A percentile compares a stretch with the other conserved stretches of the same genome.
Conservation (phyloP, 2,797 vertebrate genomes). For the Mergus octosetaceus region DNA sequence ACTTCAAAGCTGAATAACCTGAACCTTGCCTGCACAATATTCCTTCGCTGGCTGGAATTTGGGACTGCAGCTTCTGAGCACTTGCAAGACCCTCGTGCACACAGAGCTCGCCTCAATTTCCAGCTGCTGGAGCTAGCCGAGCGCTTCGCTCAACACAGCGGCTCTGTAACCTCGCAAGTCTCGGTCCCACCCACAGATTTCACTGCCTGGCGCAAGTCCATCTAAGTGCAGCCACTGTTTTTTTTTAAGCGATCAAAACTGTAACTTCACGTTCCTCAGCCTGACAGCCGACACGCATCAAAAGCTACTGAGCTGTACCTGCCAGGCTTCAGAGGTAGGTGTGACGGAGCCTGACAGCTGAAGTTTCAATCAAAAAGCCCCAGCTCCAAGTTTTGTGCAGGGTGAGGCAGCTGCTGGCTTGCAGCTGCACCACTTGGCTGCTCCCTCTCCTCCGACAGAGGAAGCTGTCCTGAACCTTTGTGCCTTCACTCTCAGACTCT, state of each 20-base stretch:
- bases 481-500: not conserved
- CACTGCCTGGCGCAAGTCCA: rapidly evolving
- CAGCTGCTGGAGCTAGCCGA: not conserved
- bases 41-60: not conserved
- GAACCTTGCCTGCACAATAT: not conserved
- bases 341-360: not conserved
- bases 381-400: rapidly evolving
- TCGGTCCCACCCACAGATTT: not conserved
- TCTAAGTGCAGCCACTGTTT: not conserved
- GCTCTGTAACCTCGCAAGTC: not conserved
- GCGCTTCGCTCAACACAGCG: not conserved
- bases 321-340: not conserved
- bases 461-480: rapidly evolving
- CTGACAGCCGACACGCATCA: not conserved
- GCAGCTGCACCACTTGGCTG: not conserved
- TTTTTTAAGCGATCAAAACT: not conserved
- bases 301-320: rapidly evolving
- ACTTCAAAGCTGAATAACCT: not conserved
- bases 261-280: not conserved
- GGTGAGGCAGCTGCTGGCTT: not conserved
- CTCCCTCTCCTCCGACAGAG: not conserved
- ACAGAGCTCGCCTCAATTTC: not conserved
- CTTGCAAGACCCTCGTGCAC: not conserved
- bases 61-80: not conserved
- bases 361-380: not conserved